These are phyloP conservation scores for Drosophila nasuta DNA, from an alignment of 1,140 invertebrate genomes.

Conservation along the genomic window DNA sequence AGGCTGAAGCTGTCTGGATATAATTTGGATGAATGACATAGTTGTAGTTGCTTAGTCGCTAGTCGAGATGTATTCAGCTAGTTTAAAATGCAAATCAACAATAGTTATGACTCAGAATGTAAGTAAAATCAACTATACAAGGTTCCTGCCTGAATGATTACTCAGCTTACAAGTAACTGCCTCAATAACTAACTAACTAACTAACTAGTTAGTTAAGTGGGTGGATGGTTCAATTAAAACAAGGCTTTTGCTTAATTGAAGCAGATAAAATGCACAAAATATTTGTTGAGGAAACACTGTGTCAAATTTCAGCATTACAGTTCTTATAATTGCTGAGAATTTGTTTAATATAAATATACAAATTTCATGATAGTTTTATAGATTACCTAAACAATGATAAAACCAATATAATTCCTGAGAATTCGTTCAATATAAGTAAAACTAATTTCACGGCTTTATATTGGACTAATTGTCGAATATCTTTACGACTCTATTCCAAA, in stretches of 20 bases:
- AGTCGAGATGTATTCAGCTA: conserved; percentile 7
- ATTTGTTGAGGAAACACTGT: no score
- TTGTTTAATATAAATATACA: no score
- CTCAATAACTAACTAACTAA: conserved; percentile 19
- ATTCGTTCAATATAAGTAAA: no score
- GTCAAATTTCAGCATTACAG: no score
- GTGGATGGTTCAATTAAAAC: conserved; percentile 42
- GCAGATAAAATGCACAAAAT: no score
- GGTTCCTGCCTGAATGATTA: conserved; percentile 10
- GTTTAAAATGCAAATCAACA: conserved; percentile 11
- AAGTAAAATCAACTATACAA: conserved; percentile 29
- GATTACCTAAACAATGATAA: no score
- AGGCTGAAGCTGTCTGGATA: conserved; percentile 22
- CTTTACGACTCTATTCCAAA: no score
- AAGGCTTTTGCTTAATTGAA: conserved; percentile 40
- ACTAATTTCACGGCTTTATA: no score
- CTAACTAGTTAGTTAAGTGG: not conserved
- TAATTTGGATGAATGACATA: conserved; percentile 63
- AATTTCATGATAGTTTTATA: no score
- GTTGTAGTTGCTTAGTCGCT: conserved; percentile 17
- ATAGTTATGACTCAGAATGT: conserved; percentile 23
- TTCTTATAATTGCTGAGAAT: no score
- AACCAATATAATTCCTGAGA: no score
- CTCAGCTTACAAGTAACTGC: conserved; percentile 1
- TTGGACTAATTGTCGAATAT: no score